Base-by-base conservation (phyloP, 2,113 vertebrate species). In the Clinocottus analis region DNA sequence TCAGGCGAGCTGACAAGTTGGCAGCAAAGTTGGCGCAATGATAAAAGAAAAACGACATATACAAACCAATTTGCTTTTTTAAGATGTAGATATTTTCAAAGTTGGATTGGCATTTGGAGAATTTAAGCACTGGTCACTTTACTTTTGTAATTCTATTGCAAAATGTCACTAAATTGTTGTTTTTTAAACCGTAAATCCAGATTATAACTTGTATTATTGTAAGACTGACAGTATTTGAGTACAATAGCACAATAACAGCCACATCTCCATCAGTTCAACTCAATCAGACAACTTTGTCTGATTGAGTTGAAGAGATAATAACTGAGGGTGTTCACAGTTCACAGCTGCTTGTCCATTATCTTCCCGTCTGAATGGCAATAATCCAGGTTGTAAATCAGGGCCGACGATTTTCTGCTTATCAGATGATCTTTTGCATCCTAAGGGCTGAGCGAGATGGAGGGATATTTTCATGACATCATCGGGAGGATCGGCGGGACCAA, bases 311-410 rank as follows among this genome's bases (percentile, higher is more conserved):
- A n/a, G n/a, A 62, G 59, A 43, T 78, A 55, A 84, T 87, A 66
- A 47, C 78, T 56, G 47, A n/a, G 62, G 39, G 68, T 58, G 70
- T 83, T n/a, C 59, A 56, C 11, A 68, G 74, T 71, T 87, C 77
- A 80, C 81, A 86, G 80, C 82, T 84, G 80, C 66, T 72, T 73
- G 49, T 58, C 61, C 72, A n/a, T 90, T 88, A 80, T 69, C 56
- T 56, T 71, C 25, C 25, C 10, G 60, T 84, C 85, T 65, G 55
- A 55, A 31, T 74, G 87, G 79, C 69, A 16, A 39, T 49, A 5
- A 21, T 85, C 87, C 87, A 82, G 72, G 72, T 9, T 72, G 68
- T 59, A 77, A 84, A 79, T 73, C 51, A 19, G 43, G 35, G 1
- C 17, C 5, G 56, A 29, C 12, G 31, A 66, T 74, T 82, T 82